Evolutionary conservation across 2,888 invertebrate species (phyloP).

Genomic region (Seira musarum): DNA sequence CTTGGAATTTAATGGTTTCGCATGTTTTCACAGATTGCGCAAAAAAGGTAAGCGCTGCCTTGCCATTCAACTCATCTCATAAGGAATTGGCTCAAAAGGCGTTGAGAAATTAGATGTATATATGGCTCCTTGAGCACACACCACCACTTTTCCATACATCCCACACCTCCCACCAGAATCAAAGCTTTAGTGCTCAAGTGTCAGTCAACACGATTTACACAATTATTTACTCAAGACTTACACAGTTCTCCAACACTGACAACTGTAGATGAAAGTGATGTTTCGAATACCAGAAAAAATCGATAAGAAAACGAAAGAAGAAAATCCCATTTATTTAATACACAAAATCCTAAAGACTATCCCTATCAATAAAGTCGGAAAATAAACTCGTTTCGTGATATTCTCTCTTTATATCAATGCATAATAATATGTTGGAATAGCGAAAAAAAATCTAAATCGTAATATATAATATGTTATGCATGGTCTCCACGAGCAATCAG

Average conservation of each 20-base stretch:
- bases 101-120: constrained; percentile 23
- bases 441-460: neutral
- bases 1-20: neutral
- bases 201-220: constrained; percentile 49
- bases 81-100: neutral
- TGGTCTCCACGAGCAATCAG: neutral
- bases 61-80: too few species aligned
- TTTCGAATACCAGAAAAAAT: constrained; percentile 47
- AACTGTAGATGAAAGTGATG: constrained; percentile 32
- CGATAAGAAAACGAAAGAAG: constrained; percentile 41
- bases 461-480: neutral
- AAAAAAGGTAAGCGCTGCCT: neutral
- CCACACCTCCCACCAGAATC: constrained; percentile 31
- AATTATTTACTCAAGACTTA: constrained; percentile 42
- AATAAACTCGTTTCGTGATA: neutral
- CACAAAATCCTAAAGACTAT: constrained; percentile 16
- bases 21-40: neutral
- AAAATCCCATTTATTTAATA: constrained; percentile 33
- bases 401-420: neutral
- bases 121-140: neutral
- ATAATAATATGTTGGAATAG: constrained; percentile 12
- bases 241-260: constrained; percentile 19
- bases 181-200: constrained; percentile 47
- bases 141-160: constrained; percentile 4
- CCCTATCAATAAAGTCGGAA: neutral